A percentile compares a stretch with the other conserved stretches of the same genome.
Evolutionary conservation across 2,797 vertebrate genomes (phyloP).

Genomic region (Pantherophis vulpinus): DNA sequence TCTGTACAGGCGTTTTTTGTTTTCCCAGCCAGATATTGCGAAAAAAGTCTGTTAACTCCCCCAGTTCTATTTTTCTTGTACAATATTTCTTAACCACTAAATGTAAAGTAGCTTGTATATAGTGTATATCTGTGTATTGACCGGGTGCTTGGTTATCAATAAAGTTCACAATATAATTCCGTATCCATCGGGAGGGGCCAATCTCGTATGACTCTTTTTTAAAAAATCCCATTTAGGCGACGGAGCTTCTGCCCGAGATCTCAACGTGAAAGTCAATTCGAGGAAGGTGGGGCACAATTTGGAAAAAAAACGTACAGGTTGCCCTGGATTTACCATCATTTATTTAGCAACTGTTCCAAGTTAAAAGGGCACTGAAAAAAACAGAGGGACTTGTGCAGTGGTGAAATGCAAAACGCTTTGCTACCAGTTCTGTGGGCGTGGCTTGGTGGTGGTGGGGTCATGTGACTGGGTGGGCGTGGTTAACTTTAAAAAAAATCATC

Average conservation of each 20-base stretch:
- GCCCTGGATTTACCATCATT: neutral
- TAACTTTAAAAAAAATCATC: too few relatives aligned
- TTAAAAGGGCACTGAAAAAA: neutral
- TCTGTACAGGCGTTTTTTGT: neutral
- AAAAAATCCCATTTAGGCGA: conserved; percentile 45
- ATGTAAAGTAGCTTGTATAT: conserved; percentile 85
- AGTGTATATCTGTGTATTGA: conserved; percentile 81
- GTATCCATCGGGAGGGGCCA: conserved; percentile 33
- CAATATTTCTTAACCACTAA: conserved; percentile 75
- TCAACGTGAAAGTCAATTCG: conserved; percentile 56
- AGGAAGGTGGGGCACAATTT: neutral
- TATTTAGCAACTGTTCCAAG: neutral
- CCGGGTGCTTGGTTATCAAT: conserved; percentile 64
- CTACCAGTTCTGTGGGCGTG: too few relatives aligned
- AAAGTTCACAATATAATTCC: conserved; percentile 67
- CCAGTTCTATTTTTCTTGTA: conserved; percentile 78
- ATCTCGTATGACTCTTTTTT: conserved; percentile 40
- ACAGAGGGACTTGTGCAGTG: neutral
- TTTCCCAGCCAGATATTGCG: conserved; percentile 66
- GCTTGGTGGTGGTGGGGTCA: too few relatives aligned
- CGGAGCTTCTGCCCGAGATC: conserved; percentile 30
- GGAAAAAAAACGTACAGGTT: neutral
- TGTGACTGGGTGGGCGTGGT: too few relatives aligned
- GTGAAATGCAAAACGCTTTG: too few relatives aligned
- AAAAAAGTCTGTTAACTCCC: conserved; percentile 62